A percentile compares a stretch with the other conserved stretches of the same genome.
These are phyloP conservation scores for Sebastes minor DNA, from an alignment of 2,797 vertebrate genomes.

Conservation along the genomic window DNA sequence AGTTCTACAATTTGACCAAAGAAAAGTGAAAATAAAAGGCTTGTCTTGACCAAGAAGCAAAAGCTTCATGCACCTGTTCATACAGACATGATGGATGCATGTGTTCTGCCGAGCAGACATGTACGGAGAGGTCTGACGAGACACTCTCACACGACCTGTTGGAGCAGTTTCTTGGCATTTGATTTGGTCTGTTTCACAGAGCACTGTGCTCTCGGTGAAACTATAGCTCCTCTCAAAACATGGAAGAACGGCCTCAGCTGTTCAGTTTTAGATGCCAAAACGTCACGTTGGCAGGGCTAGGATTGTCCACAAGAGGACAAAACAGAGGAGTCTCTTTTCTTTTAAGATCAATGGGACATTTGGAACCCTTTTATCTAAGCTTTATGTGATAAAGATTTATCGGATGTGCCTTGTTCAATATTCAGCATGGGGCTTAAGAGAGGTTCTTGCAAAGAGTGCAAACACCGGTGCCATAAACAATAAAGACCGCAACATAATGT, in stretches of 20 bases:
- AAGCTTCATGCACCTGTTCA: not conserved
- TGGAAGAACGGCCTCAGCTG: not conserved
- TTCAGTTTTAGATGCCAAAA: not conserved
- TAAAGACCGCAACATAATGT: not conserved
- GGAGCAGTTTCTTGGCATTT: slow-evolving; percentile 76
- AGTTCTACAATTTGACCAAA: not conserved
- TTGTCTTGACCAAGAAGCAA: not conserved
- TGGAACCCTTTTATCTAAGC: not conserved
- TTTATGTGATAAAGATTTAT: not conserved
- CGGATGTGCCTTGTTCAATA: not conserved
- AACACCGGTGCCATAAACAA: not conserved
- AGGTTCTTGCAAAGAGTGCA: not conserved
- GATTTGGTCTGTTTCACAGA: slow-evolving; percentile 37
- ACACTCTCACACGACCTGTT: slow-evolving; percentile 72
- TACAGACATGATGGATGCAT: not conserved
- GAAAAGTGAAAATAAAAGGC: not conserved
- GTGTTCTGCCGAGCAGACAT: not conserved
- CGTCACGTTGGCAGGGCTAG: no score
- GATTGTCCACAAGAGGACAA: not conserved
- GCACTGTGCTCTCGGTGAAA: not conserved
- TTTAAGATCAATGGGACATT: slow-evolving; percentile 6
- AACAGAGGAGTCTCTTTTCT: not conserved
- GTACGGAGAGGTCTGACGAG: slow-evolving; percentile 13
- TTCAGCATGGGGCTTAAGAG: not conserved
- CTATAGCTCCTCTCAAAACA: not conserved